Evolutionary conservation across 2,113 vertebrate species (phyloP).

Genomic region (Lepisosteus osseus): DNA sequence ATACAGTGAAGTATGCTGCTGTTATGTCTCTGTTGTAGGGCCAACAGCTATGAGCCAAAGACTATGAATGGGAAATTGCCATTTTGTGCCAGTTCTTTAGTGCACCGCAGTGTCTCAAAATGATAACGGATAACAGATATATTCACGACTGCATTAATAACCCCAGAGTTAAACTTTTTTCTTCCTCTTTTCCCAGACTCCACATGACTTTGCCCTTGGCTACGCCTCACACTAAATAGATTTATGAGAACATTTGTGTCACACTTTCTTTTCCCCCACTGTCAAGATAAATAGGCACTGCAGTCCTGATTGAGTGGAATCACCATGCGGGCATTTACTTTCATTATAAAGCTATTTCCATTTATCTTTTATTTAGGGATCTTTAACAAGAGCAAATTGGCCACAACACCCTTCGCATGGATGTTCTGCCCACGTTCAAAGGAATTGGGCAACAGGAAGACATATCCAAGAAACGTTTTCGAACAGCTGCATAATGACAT

Average conservation of each 20-base stretch:
- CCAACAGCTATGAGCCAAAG: constrained; percentile 44
- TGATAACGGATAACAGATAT: constrained; percentile 68
- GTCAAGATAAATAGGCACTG: constrained; percentile 66
- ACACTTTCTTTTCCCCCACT: constrained; percentile 67
- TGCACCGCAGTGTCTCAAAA: constrained; percentile 55
- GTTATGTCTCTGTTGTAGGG: constrained; percentile 57
- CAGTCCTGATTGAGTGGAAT: constrained; percentile 60
- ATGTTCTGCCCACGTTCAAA: constrained; percentile 37
- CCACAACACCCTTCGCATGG: constrained; percentile 53
- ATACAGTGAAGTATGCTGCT: constrained; percentile 43
- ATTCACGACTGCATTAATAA: constrained; percentile 71
- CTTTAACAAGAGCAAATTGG: constrained; percentile 59
- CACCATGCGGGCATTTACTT: constrained; percentile 50
- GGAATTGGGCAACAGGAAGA: constrained; percentile 56
- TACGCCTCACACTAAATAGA: constrained; percentile 69
- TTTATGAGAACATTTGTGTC: constrained; percentile 73
- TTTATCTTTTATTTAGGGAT: constrained; percentile 54
- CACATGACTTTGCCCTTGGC: constrained; percentile 70
- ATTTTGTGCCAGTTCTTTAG: constrained; percentile 46
- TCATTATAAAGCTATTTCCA: constrained; percentile 51
- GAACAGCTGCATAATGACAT: too few relatives aligned
- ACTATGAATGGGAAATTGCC: constrained; percentile 57
- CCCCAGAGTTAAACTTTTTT: constrained; percentile 59
- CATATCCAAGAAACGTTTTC: constrained; percentile 3
- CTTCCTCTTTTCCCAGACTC: constrained; percentile 50